Evolutionary conservation across 2,888 invertebrate species (phyloP).

Genomic region (Autographa pulchrina): DNA sequence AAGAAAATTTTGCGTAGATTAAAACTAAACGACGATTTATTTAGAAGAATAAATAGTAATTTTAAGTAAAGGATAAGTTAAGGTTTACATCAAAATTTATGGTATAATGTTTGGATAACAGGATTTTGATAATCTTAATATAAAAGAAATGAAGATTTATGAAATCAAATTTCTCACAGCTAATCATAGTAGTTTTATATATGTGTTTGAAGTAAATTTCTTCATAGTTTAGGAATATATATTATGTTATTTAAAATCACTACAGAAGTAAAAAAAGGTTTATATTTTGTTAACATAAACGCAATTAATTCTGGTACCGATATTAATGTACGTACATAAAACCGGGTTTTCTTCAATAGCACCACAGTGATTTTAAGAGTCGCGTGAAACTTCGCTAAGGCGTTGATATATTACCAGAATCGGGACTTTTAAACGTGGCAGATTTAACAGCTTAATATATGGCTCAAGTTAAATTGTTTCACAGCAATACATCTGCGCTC

Average conservation of each 20-base stretch:
- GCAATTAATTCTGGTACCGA: too few species aligned
- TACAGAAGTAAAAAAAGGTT: too few species aligned
- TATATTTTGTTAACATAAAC: too few species aligned
- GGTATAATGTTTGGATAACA: background rate
- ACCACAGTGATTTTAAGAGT: constrained; percentile 18
- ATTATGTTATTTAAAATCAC: too few species aligned
- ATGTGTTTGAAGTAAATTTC: too few species aligned
- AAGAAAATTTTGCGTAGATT: constrained; percentile 18
- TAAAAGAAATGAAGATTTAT: constrained; percentile 23
- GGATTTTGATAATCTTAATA: background rate
- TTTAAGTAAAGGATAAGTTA: constrained; percentile 13
- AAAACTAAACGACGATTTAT: constrained; percentile 46
- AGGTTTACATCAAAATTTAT: constrained; percentile 17
- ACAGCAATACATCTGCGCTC: constrained; percentile 38
- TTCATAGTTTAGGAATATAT: too few species aligned
- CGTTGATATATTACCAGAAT: constrained; percentile 44
- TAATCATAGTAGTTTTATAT: too few species aligned
- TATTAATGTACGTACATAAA: background rate
- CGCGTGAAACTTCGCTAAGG: constrained; percentile 22
- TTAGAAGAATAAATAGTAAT: constrained; percentile 35
- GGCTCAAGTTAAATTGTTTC: constrained; percentile 64
- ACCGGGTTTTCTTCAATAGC: constrained; percentile 15
- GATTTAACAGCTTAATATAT: constrained; percentile 56
- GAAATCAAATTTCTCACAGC: too few species aligned
- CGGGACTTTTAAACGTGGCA: constrained; percentile 49